Base-by-base conservation (phyloP, 1,140 invertebrate genomes). In the Heliothis subflexa region DNA sequence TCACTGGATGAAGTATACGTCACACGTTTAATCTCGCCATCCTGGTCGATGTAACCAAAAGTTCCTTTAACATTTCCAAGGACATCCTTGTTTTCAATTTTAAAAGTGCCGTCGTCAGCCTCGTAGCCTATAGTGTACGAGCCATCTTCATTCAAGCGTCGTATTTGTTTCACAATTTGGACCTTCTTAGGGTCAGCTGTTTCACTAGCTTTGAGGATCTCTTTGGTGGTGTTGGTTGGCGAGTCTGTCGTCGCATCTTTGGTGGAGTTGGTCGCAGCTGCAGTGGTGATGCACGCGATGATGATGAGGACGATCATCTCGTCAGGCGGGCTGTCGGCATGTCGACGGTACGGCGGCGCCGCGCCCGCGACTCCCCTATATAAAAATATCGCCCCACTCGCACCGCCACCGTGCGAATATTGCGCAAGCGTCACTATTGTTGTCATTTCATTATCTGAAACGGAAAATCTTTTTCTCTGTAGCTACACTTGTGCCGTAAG, bases 51-150 rank as follows among this genome's bases (percentile, higher is more conserved):
- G 92, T 97, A 98, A 72, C 98, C 98, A 91, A 98, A 98, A 47
- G 97, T 98, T 61, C 98, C 98, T 89, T 97, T 97, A 52, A 98
- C 97, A 87, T 97, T 97, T 21, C 98, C 98, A 79, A 96, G 93
- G 28, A 97, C 96, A 88, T 97, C 97, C 76, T 97, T 94, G 82
- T 97, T 98, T 93, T 98, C 97, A 75, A 98, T 97, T 93, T 98
- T 98, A 89, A 97, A 97, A 0, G 97, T 97, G 18, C 97, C 97
- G 91, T 98, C 97, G 64, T 96, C 97, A 3, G 97, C 97, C 93
- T 98, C 97, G 85, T 97, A 98, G 0, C 97, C 97, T 79, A 97
- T 97, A 0, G 97, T 98, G 85, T 98, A 98, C 0, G 97, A 97
- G 21, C 97, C 97, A 90, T 98, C 97, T 52, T 97, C 96, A 86